Conservation (phyloP, 2,113 vertebrate species). For the Heteronetta atricapilla region DNA sequence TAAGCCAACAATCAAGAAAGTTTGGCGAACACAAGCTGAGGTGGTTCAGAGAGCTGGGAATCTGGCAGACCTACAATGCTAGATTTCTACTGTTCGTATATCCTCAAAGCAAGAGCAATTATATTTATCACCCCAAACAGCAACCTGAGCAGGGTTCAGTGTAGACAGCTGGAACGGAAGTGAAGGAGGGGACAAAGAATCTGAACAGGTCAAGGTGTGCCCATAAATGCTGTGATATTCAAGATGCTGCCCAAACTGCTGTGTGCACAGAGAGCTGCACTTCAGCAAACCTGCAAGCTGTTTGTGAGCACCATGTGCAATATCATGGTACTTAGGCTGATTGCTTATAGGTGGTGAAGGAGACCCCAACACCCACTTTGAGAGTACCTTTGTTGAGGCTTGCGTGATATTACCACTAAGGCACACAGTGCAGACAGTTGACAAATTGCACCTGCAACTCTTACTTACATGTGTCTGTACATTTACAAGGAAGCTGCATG, state of each 20-base stretch:
- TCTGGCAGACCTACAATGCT: conserved; percentile 16
- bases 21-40: conserved; percentile 10
- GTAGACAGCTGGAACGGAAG: not conserved
- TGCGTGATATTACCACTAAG: not conserved
- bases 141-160: not conserved
- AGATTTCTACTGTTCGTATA: not conserved
- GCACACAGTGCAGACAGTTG: not conserved
- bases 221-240: not conserved
- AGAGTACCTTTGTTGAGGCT: not conserved
- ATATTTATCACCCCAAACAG: not conserved
- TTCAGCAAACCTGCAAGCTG: not conserved
- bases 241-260: not conserved
- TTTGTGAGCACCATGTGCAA: not conserved
- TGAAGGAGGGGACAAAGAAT: not conserved
- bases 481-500: not conserved
- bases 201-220: not conserved
- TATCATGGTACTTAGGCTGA: not conserved
- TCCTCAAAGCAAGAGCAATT: not conserved
- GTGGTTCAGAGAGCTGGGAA: conserved; percentile 5
- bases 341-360: not conserved
- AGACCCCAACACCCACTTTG: not conserved
- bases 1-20: not conserved
- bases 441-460: not conserved
- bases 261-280: not conserved
- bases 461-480: not conserved